These are phyloP conservation scores for Harpegnathos saltator DNA, from an alignment of 1,140 invertebrate genomes.

Conservation along the genomic window DNA sequence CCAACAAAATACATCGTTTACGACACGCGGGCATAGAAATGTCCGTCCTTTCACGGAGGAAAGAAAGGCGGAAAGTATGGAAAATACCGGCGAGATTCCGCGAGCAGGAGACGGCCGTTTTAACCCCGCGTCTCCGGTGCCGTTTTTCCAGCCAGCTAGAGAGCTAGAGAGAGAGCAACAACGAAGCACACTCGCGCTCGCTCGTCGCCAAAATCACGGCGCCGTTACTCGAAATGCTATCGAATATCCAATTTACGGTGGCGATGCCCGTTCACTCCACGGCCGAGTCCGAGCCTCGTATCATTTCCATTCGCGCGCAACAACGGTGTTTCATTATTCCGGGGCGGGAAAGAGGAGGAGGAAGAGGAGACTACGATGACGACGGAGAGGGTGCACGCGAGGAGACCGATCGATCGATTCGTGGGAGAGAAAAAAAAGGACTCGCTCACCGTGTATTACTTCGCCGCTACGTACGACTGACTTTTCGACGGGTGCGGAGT, in stretches of 20 bases:
- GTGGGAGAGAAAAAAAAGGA: background rate
- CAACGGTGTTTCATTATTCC: constrained; percentile 30
- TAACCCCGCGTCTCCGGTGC: background rate
- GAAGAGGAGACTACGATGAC: too few species aligned
- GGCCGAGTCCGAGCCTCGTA: constrained; percentile 21
- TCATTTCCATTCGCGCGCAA: constrained; percentile 36
- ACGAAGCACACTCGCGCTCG: background rate
- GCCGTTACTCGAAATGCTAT: constrained; percentile 30
- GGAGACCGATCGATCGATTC: background rate
- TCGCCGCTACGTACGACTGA: constrained; percentile 4
- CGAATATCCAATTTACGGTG: constrained; percentile 50
- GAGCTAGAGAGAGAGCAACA: background rate
- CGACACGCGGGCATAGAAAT: too few species aligned
- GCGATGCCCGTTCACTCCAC: constrained; percentile 13
- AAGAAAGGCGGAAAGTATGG: too few species aligned
- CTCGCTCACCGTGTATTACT: background rate
- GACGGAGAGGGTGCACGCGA: too few species aligned
- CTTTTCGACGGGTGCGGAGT: constrained; percentile 22
- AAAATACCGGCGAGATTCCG: too few species aligned
- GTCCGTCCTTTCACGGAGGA: too few species aligned
- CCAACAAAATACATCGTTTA: too few species aligned
- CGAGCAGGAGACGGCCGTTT: background rate
- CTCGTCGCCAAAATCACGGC: constrained; percentile 7
- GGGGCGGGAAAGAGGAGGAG: too few species aligned
- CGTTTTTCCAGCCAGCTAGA: background rate